These are phyloP conservation scores for Listrodromus nycthemerus DNA, from an alignment of 2,888 invertebrate species.

Conservation along the genomic window DNA sequence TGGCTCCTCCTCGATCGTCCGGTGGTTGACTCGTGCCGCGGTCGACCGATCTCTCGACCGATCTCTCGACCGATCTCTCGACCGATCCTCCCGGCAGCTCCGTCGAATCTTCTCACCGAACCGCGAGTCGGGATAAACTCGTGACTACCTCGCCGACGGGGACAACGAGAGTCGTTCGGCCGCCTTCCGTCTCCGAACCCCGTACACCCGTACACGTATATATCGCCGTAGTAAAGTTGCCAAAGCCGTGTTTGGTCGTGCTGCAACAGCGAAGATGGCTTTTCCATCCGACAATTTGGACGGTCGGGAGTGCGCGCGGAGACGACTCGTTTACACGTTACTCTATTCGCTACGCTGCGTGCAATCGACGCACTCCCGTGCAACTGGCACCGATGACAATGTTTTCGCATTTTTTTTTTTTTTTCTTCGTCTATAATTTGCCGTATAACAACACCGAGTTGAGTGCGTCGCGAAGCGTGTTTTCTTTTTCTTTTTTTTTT, in stretches of 20 bases:
- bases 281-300: constrained; percentile 39
- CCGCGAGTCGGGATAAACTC: constrained; percentile 5
- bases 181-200: not conserved
- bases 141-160: not conserved
- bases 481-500: not conserved
- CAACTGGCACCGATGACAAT: not conserved
- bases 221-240: not conserved
- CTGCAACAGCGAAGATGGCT: constrained; percentile 40
- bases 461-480: not conserved
- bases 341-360: not conserved
- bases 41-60: not conserved
- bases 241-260: constrained; percentile 28
- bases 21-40: not conserved
- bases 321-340: not conserved
- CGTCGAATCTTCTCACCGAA: constrained; percentile 10
- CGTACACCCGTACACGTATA: not conserved
- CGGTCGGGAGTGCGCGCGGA: not conserved
- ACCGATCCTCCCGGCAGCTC: not conserved
- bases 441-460: not conserved
- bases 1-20: not conserved
- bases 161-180: constrained; percentile 1
- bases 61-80: not conserved
- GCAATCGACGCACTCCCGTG: not conserved
- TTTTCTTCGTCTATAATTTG: not conserved
- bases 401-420: not conserved